Percentiles rank a stretch among this genome's conserved stretches.
phyloP scores from a whole-genome alignment of 1,140 invertebrate species.

The Apis cerana region DNA sequence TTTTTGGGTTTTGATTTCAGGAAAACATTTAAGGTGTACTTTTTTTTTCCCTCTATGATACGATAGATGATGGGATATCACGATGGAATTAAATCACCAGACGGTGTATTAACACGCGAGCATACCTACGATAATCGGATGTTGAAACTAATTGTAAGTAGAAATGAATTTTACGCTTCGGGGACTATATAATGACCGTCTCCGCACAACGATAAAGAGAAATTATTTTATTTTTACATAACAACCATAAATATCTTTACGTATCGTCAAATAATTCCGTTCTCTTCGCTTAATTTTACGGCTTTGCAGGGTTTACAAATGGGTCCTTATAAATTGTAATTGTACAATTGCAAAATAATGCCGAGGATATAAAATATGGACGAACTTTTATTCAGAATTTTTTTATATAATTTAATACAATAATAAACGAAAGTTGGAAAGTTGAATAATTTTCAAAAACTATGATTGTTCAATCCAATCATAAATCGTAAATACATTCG shows the following conservation, averaged over 20 bases:
- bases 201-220: neutral
- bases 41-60: neutral
- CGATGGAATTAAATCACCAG: neutral
- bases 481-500: no score
- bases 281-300: no score
- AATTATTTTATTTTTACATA: neutral
- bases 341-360: no score
- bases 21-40: neutral
- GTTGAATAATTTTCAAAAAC: no score
- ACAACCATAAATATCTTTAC: neutral
- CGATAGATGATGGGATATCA: neutral
- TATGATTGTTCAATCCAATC: no score
- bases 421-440: no score
- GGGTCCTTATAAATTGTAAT: no score
- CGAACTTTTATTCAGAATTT: no score
- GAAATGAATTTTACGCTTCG: slow-evolving; percentile 12
- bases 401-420: no score
- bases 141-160: neutral
- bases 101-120: neutral
- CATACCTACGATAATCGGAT: neutral
- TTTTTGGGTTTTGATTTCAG: neutral
- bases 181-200: slow-evolving; percentile 5
- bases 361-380: no score
- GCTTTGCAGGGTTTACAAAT: no score
- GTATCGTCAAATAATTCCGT: no score